A percentile compares a stretch with the other conserved stretches of the same genome.
phyloP scores from a whole-genome alignment of 2,888 invertebrate genomes.

The Thera britannica region DNA sequence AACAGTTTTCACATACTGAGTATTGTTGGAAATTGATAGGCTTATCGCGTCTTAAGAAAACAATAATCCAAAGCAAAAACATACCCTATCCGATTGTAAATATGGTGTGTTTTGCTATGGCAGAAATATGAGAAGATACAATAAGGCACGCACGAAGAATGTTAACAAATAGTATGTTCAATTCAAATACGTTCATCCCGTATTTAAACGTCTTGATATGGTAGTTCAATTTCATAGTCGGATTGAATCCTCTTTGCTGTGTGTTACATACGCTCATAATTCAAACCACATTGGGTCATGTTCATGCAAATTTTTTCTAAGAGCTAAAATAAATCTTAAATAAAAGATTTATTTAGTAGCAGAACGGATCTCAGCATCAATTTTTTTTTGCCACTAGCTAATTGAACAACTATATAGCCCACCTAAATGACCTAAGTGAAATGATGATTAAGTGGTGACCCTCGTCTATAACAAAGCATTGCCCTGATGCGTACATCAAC shows the following conservation, averaged over 20 bases:
- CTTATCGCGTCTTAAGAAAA: slow-evolving; percentile 58
- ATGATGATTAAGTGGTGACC: too few relatives aligned
- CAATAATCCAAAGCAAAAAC: slow-evolving; percentile 2
- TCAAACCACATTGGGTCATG: too few relatives aligned
- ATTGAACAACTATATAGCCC: too few relatives aligned
- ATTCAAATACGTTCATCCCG: slow-evolving; percentile 51
- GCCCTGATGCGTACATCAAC: too few relatives aligned
- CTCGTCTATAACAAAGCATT: too few relatives aligned
- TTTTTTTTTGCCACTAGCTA: too few relatives aligned
- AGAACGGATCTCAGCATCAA: too few relatives aligned
- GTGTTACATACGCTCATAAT: too few relatives aligned
- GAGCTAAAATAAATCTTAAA: too few relatives aligned
- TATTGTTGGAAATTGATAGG: slow-evolving; percentile 73
- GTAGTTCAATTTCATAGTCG: slow-evolving; percentile 46
- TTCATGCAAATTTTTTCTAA: too few relatives aligned
- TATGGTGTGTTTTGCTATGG: slow-evolving; percentile 23
- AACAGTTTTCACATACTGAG: slow-evolving; percentile 74
- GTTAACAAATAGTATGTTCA: slow-evolving; percentile 59
- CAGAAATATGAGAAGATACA: slow-evolving; percentile 21
- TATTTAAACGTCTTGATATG: slow-evolving; percentile 46
- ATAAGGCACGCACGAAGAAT: slow-evolving; percentile 58
- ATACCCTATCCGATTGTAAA: not conserved
- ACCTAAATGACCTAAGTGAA: too few relatives aligned
- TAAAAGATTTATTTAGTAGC: too few relatives aligned
- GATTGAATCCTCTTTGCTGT: slow-evolving; percentile 18